Conservation (phyloP, 2,888 invertebrate species). For the Trissoscelio sp. region DNA sequence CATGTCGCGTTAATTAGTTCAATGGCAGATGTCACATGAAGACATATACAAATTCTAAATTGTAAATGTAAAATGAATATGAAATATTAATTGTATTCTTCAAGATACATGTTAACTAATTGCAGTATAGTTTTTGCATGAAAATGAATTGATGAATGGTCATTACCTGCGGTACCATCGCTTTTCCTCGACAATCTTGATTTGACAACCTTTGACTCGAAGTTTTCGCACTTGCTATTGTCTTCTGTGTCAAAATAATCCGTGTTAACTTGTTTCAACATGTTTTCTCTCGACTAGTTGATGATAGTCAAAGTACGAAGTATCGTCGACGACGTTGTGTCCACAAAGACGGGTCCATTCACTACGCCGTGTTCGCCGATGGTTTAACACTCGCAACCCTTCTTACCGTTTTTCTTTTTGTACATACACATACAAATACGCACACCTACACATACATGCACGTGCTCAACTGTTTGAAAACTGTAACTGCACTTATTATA, state of each 20-base stretch:
- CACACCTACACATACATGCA: too few species aligned
- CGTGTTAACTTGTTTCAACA: constrained; percentile 74
- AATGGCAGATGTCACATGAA: too few species aligned
- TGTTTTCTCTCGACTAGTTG: constrained; percentile 48
- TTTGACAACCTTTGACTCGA: constrained; percentile 72
- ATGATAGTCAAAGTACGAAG: constrained; percentile 60
- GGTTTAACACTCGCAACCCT: constrained; percentile 29
- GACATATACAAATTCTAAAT: too few species aligned
- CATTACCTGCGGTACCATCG: constrained; percentile 68
- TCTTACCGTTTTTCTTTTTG: constrained; percentile 14
- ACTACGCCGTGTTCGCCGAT: constrained; percentile 41
- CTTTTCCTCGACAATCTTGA: constrained; percentile 69
- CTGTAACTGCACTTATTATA: too few species aligned
- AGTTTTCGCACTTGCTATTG: constrained; percentile 67
- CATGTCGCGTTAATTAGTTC: too few species aligned
- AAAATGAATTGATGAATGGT: too few species aligned
- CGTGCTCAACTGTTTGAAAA: background rate
- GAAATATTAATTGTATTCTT: too few species aligned
- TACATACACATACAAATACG: constrained; percentile 6
- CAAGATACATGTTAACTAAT: too few species aligned
- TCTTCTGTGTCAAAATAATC: constrained; percentile 74
- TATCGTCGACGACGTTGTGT: constrained; percentile 71
- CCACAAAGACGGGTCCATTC: constrained; percentile 71
- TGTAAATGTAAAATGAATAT: too few species aligned
- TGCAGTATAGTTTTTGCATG: too few species aligned